Conservation (phyloP, 1,140 invertebrate genomes). For the Bursaphelenchus mucronatus region DNA sequence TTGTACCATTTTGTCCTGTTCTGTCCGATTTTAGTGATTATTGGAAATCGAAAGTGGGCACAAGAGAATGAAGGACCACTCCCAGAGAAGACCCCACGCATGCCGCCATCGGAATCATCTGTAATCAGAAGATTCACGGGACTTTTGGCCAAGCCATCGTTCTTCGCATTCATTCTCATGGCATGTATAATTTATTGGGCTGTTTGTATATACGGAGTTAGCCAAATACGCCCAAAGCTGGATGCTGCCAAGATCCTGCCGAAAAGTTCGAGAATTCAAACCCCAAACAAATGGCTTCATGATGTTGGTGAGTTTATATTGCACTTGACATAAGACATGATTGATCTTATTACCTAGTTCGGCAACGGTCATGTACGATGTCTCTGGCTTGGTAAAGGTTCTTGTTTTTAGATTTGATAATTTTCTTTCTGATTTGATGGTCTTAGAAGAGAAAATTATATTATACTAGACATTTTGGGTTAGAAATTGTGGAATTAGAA, state of each 20-base stretch:
- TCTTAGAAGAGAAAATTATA: no score
- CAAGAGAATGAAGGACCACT: conserved; percentile 4
- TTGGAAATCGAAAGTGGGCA: neutral
- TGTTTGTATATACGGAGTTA: conserved; percentile 4
- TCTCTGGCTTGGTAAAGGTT: no score
- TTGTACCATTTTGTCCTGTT: conserved; percentile 30
- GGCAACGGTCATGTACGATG: neutral
- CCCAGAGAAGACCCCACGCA: conserved; percentile 1
- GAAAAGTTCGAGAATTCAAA: conserved; percentile 48
- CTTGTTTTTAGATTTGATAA: no score
- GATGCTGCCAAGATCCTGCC: conserved; percentile 57
- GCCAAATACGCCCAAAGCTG: conserved; percentile 48
- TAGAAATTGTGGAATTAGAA: no score
- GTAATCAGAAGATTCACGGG: conserved; percentile 10
- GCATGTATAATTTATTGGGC: neutral
- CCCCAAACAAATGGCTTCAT: conserved; percentile 43
- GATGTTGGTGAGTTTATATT: conserved; percentile 35
- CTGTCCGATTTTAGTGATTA: conserved; percentile 28
- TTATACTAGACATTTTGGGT: no score
- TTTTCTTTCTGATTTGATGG: no score
- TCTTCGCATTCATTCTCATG: neutral
- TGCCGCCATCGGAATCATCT: conserved; percentile 2
- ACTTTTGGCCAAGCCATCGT: conserved; percentile 8
- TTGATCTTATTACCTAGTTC: neutral
- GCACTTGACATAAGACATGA: neutral